phyloP scores from a whole-genome alignment of 2,888 invertebrate species.

The Pseudanteris insignis region DNA sequence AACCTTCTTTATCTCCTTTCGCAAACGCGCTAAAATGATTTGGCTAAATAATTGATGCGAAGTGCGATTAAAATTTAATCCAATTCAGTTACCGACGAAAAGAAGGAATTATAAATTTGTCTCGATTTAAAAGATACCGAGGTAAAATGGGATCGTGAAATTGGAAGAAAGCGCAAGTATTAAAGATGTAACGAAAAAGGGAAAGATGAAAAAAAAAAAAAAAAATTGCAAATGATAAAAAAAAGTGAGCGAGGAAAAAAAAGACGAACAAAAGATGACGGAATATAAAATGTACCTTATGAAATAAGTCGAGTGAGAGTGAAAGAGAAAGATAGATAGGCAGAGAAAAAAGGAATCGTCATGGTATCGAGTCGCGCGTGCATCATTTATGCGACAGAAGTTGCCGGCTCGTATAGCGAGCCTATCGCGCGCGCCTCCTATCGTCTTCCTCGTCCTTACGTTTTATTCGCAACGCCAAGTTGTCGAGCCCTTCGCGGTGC shows the following conservation, averaged over 20 bases:
- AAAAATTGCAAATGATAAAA: neutral
- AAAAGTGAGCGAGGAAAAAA: no score
- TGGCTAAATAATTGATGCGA: slow-evolving; percentile 26
- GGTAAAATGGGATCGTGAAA: neutral
- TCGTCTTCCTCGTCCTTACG: slow-evolving; percentile 27
- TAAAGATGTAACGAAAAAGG: neutral
- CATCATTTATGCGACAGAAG: slow-evolving; percentile 40
- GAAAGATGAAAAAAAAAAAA: neutral
- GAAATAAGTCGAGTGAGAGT: slow-evolving; percentile 26
- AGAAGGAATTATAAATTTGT: slow-evolving; percentile 36
- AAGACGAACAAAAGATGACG: neutral
- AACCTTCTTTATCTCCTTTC: slow-evolving; percentile 1
- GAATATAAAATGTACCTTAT: slow-evolving; percentile 41
- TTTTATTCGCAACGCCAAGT: slow-evolving; percentile 18
- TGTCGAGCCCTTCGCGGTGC: slow-evolving; percentile 24
- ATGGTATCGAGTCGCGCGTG: slow-evolving; percentile 38
- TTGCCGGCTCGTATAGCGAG: slow-evolving; percentile 27
- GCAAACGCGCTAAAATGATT: slow-evolving; percentile 34
- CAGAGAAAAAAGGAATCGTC: slow-evolving; percentile 41
- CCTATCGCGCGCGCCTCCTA: slow-evolving; percentile 23
- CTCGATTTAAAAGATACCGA: slow-evolving; percentile 28
- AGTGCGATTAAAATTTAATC: slow-evolving; percentile 36
- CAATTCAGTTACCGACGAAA: slow-evolving; percentile 28
- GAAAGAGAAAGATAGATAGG: slow-evolving; percentile 38
- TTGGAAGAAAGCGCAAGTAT: neutral